Base-by-base conservation (phyloP, 23 tunicate species). In the Ciona savignyi region DNA sequence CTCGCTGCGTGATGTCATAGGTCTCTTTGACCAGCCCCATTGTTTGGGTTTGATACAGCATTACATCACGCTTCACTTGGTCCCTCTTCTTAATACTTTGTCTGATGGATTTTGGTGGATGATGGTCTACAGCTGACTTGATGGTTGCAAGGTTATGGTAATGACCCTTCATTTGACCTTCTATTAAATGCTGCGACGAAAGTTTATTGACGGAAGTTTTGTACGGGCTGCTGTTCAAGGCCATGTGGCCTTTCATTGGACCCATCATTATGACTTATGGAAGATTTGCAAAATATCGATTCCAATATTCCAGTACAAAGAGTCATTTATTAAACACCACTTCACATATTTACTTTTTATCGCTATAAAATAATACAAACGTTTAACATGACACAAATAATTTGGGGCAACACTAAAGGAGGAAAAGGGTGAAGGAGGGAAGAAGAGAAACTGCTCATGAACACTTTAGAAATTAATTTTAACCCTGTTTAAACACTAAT, bases 131-230 rank as follows among this genome's bases (percentile, higher is more conserved):
- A 27, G 97, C 97, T 60, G 93, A 73, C 71, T 91, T 91, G 3
- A 85, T 80, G 1, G 97, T 85, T 29, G 84, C 86, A 34, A 91
- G 61, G 42, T 91, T 91, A 74, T 81, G 73, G 77, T 91, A 91
- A 64, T 91, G 97, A 66, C 86, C 80, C 0, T 83, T 27, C 97
- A 91, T 91, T 3, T 91, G 97, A 62, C 85, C 97, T 76, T 91
- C 83, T 9, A 91, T 85, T 30, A 91, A 33, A 71, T 84, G 67
- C 56, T 91, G 97, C 6, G 97, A 91, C 26, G 93, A 85, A 69
- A 91, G 64, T 63, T 91, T 91, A 82, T 91, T 91, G 73, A 91
- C 66, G 4, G 81, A 70, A 21, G 97, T 86, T 73, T 91, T 91
- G 65, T 72, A 83, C 3, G 97, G 83, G 65, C 97, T 91, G 80